These are phyloP conservation scores for Austrofundulus limnaeus DNA, from an alignment of 2,113 vertebrate genomes.

Conservation along the genomic window DNA sequence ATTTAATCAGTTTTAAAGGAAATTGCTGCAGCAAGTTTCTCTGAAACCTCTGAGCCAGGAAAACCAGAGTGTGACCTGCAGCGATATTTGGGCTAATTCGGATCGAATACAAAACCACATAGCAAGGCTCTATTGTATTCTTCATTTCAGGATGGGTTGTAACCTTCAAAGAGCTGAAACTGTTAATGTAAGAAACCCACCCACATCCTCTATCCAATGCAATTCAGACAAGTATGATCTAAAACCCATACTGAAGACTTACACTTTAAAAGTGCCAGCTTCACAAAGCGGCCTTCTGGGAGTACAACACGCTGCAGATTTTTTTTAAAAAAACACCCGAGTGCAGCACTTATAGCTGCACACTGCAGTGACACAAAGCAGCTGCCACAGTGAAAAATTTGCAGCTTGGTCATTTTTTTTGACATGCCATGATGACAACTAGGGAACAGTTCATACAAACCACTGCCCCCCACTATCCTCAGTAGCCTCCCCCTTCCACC, in stretches of 20 bases:
- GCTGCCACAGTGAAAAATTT: slow-evolving; percentile 10
- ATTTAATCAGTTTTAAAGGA: slow-evolving; percentile 41
- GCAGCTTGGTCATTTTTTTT: slow-evolving; percentile 14
- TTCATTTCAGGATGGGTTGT: slow-evolving; percentile 35
- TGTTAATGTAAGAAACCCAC: slow-evolving; percentile 31
- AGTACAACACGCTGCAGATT: not conserved
- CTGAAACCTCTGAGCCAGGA: slow-evolving; percentile 22
- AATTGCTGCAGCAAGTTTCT: slow-evolving; percentile 32
- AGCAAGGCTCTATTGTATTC: slow-evolving; percentile 42
- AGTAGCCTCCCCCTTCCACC: slow-evolving; percentile 9
- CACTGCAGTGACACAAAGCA: not conserved
- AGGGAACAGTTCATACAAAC: slow-evolving; percentile 14
- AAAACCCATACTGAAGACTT: not conserved
- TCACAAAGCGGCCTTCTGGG: not conserved
- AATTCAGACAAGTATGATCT: slow-evolving; percentile 6
- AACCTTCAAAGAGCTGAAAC: slow-evolving; percentile 28
- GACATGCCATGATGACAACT: slow-evolving; percentile 9
- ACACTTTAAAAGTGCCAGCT: not conserved
- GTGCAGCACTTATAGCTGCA: not conserved
- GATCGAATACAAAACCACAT: slow-evolving; percentile 40
- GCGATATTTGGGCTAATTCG: slow-evolving; percentile 45
- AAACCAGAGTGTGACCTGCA: slow-evolving; percentile 19
- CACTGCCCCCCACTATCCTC: slow-evolving; percentile 3
- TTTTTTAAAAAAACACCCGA: not conserved
- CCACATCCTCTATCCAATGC: slow-evolving; percentile 1